Conservation (phyloP, 2,888 invertebrate species). For the Drosophila heteroneura region DNA sequence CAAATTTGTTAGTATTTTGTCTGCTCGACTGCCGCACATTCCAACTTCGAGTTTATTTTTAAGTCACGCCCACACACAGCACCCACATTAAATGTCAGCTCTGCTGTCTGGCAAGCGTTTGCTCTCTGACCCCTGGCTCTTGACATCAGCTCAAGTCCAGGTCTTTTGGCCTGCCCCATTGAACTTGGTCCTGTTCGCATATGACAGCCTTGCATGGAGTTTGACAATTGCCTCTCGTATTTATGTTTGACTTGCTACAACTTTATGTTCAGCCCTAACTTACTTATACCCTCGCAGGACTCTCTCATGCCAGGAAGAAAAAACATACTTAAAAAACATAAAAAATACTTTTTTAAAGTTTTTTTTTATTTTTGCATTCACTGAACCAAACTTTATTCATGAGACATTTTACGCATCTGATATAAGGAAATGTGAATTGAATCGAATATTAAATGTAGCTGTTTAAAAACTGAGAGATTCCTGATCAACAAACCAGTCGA, state of each 20-base stretch:
- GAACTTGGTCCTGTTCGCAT: slow-evolving; percentile 40
- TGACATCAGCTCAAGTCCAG: slow-evolving; percentile 33
- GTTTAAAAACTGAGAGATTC: not conserved
- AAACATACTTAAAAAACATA: not conserved
- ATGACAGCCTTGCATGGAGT: slow-evolving; percentile 36
- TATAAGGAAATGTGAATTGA: not conserved
- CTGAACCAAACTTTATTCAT: not conserved
- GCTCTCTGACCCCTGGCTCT: slow-evolving; percentile 31
- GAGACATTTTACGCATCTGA: not conserved
- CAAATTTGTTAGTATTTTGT: slow-evolving; percentile 75
- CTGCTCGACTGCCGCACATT: slow-evolving; percentile 48
- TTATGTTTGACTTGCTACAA: slow-evolving; percentile 27
- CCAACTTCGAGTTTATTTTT: slow-evolving; percentile 69
- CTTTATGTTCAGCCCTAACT: slow-evolving; percentile 8
- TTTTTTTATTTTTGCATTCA: slow-evolving; percentile 1
- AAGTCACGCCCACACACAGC: slow-evolving; percentile 30
- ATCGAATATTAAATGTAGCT: not conserved
- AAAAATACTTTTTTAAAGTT: slow-evolving; percentile 5
- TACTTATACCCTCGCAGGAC: not conserved
- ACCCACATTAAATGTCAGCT: slow-evolving; percentile 11
- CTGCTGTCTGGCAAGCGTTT: slow-evolving; percentile 17
- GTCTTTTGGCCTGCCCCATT: slow-evolving; percentile 44
- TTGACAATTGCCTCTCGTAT: slow-evolving; percentile 30
- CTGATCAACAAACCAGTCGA: not conserved
- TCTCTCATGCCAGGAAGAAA: not conserved